Percentiles rank a stretch among this genome's conserved stretches.
phyloP scores from a whole-genome alignment of 2,888 invertebrate species.

The Catocala sponsa region DNA sequence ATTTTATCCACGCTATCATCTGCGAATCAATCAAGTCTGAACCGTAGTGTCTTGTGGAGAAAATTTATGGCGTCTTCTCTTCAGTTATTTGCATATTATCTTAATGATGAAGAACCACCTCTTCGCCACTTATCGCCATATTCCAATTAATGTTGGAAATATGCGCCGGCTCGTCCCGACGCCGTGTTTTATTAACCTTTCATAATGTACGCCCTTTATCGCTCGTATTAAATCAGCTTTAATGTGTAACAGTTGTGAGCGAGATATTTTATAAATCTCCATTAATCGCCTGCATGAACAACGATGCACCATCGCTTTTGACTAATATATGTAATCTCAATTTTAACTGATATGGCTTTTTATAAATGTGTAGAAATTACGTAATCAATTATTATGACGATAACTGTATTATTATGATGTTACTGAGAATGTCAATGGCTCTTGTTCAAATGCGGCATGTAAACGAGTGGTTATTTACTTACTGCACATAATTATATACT shows the following conservation, averaged over 20 bases:
- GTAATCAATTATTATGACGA: too few relatives aligned
- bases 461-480: too few relatives aligned
- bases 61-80: conserved; percentile 70
- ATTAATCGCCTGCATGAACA: conserved; percentile 51
- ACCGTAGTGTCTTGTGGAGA: conserved; percentile 59
- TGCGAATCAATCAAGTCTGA: conserved; percentile 72
- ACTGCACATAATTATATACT: too few relatives aligned
- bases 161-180: conserved; percentile 66
- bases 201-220: conserved; percentile 74
- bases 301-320: conserved; percentile 26
- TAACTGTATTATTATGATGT: too few relatives aligned
- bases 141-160: conserved; percentile 82
- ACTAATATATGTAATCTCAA: conserved; percentile 28
- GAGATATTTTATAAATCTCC: conserved; percentile 58
- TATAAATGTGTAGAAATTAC: conserved; percentile 5
- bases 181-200: conserved; percentile 79
- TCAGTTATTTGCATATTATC: conserved; percentile 79
- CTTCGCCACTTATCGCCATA: conserved; percentile 75
- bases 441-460: too few relatives aligned
- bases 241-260: conserved; percentile 69
- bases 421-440: too few relatives aligned
- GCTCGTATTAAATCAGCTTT: conserved; percentile 68
- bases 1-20: conserved; percentile 66
- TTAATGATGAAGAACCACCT: conserved; percentile 79
- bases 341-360: conserved; percentile 15